Percentiles rank a stretch among this genome's conserved stretches.
phyloP scores from a whole-genome alignment of 2,113 vertebrate species.

The Sakesphorus luctuosus region DNA sequence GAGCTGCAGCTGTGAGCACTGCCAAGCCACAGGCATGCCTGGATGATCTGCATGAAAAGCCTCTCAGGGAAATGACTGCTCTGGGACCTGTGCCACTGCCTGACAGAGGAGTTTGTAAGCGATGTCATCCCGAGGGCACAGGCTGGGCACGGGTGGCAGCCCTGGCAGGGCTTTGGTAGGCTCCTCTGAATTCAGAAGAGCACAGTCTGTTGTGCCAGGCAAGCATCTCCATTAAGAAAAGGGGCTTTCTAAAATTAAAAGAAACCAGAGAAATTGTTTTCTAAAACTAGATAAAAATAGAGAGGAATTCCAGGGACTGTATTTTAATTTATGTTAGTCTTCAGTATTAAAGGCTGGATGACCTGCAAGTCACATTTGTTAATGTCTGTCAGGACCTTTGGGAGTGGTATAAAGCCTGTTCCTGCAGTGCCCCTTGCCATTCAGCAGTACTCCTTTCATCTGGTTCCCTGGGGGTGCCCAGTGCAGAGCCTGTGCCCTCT shows the following conservation, averaged over 20 bases:
- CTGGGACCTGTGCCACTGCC: neutral
- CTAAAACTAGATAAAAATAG: neutral
- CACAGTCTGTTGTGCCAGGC: neutral
- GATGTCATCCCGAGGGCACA: neutral
- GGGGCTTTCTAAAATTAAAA: neutral
- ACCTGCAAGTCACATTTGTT: neutral
- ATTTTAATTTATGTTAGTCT: neutral
- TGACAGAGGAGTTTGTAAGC: neutral
- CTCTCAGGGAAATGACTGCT: neutral
- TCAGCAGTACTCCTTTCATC: neutral
- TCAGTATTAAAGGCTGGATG: neutral
- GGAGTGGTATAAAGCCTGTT: neutral
- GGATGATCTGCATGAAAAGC: constrained; percentile 43
- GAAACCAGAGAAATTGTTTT: neutral
- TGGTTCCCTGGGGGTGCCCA: neutral
- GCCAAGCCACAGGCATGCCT: constrained; percentile 55
- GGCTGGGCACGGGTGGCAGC: neutral
- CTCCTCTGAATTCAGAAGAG: neutral
- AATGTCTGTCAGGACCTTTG: neutral
- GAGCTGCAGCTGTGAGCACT: constrained; percentile 37
- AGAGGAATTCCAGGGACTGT: neutral
- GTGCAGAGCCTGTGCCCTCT: neutral
- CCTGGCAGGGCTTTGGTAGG: neutral
- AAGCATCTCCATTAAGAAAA: neutral
- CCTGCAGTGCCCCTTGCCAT: neutral